phyloP scores from a whole-genome alignment of 2,113 vertebrate genomes.

The Gavia stellata region DNA sequence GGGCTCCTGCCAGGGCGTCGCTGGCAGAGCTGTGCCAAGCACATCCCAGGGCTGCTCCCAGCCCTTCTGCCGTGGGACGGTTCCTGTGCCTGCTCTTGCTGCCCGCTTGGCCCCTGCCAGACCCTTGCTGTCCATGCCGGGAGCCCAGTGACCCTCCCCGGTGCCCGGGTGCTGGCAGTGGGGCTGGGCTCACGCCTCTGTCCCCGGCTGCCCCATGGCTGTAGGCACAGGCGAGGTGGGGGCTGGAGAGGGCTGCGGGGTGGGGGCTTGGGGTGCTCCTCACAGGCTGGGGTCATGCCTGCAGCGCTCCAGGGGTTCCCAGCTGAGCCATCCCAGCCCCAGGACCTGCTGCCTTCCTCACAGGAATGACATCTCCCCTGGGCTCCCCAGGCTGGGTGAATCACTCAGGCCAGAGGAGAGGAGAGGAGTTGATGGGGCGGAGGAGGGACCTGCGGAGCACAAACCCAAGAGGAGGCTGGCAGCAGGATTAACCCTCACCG shows the following conservation, averaged over 20 bases:
- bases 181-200: not conserved
- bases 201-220: not conserved
- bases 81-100: not conserved
- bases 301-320: not conserved
- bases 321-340: not conserved
- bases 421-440: not conserved
- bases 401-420: not conserved
- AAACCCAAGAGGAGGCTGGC: not conserved
- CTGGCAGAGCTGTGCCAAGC: not conserved
- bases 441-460: not conserved
- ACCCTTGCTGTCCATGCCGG: not conserved
- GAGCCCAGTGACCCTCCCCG: not conserved
- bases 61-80: not conserved
- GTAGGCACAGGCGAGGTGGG: rapidly evolving
- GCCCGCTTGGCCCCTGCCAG: not conserved
- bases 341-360: not conserved
- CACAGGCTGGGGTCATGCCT: not conserved
- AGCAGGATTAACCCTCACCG: not conserved
- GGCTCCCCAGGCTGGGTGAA: not conserved
- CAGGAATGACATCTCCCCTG: not conserved
- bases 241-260: not conserved
- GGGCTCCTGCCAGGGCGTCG: not conserved
- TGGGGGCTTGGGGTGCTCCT: not conserved
- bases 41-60: not conserved
- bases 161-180: not conserved